phyloP scores from a whole-genome alignment of 2,888 invertebrate genomes.

The Sarcophaga subvicina region DNA sequence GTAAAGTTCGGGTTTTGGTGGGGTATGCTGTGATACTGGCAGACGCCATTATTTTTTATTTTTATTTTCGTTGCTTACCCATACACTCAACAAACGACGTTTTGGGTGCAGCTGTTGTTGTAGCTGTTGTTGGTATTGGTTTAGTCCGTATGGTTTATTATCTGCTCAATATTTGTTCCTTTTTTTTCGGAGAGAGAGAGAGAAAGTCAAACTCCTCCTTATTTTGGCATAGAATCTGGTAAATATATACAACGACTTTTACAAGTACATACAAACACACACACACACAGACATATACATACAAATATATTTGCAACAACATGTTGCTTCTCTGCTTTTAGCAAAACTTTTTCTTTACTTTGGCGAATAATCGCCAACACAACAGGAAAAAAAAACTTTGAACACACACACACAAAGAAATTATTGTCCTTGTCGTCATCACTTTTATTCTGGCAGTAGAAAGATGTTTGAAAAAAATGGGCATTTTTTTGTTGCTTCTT shows the following conservation, averaged over 20 bases:
- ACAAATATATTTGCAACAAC: conserved; percentile 52
- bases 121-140: conserved; percentile 36
- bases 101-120: conserved; percentile 13
- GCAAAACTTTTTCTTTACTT: conserved; percentile 58
- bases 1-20: conserved; percentile 25
- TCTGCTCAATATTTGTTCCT: conserved; percentile 68
- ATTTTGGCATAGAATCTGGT: conserved; percentile 7
- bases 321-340: conserved; percentile 65
- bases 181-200: conserved; percentile 39
- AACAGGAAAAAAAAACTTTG: neutral
- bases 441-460: conserved; percentile 27
- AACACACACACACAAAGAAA: conserved; percentile 69
- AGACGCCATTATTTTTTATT: neutral
- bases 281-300: conserved; percentile 30
- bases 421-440: conserved; percentile 72
- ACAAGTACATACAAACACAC: conserved; percentile 35
- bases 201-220: conserved; percentile 49
- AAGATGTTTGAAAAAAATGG: conserved; percentile 17
- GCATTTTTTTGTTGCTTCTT: conserved; percentile 5
- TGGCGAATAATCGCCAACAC: conserved; percentile 64
- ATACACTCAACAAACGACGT: neutral
- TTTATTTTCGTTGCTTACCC: neutral
- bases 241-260: conserved; percentile 38
- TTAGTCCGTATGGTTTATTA: conserved; percentile 77
- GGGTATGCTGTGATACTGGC: neutral